phyloP scores from a whole-genome alignment of 2,888 invertebrate species.

The Parelbella ahira region DNA sequence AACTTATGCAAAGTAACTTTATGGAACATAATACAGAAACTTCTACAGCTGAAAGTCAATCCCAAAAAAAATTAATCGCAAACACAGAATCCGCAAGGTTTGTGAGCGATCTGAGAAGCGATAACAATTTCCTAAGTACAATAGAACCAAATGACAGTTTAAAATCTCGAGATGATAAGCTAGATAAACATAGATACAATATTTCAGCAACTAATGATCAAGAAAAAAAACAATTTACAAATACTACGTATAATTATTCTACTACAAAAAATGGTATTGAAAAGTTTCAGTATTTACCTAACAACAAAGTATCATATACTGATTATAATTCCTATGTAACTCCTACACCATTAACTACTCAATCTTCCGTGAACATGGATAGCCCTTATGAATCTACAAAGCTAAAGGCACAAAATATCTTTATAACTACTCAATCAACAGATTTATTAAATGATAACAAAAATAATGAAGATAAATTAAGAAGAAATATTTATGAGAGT shows the following conservation, averaged over 20 bases:
- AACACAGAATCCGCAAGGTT: too few species aligned
- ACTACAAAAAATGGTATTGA: slow-evolving; percentile 5
- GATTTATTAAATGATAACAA: background rate
- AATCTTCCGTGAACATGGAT: slow-evolving; percentile 1
- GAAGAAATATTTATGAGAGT: slow-evolving; percentile 25
- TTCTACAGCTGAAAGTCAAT: slow-evolving; percentile 18
- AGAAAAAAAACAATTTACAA: too few species aligned
- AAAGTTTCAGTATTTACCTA: background rate
- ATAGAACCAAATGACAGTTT: background rate
- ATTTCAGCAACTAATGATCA: background rate
- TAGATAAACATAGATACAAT: background rate
- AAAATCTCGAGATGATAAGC: background rate
- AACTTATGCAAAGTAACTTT: slow-evolving; percentile 57
- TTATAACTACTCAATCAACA: slow-evolving; percentile 4
- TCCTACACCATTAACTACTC: slow-evolving; percentile 2
- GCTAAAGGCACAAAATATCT: slow-evolving; percentile 1
- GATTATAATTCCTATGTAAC: slow-evolving; percentile 10
- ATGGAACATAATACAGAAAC: slow-evolving; percentile 37
- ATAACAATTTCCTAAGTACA: too few species aligned
- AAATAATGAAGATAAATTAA: background rate
- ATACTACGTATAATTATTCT: slow-evolving; percentile 6
- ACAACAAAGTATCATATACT: background rate
- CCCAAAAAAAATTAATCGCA: slow-evolving; percentile 13
- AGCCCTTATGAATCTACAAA: slow-evolving; percentile 6
- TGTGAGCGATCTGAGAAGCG: too few species aligned